Percentiles rank a stretch among this genome's conserved stretches.
These are phyloP conservation scores for Notothenia coriiceps DNA, from an alignment of 2,113 vertebrate genomes.

Conservation along the genomic window DNA sequence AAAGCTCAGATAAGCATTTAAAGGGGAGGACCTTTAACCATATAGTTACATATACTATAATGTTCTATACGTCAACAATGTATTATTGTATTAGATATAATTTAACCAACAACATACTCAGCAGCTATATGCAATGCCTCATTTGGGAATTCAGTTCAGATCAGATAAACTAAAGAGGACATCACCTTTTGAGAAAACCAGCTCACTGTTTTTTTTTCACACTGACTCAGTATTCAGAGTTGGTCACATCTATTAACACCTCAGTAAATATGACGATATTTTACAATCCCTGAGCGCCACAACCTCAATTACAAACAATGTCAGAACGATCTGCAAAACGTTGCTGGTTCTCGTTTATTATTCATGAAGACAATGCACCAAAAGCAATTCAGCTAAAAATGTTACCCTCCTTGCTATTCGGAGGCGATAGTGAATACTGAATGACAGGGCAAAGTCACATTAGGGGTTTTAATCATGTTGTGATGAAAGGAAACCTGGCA, in stretches of 20 bases:
- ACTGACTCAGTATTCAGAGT: conserved; percentile 5
- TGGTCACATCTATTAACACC: conserved; percentile 36
- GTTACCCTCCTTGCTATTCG: conserved; percentile 31
- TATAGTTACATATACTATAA: not conserved
- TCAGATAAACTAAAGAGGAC: not conserved
- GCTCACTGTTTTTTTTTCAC: not conserved
- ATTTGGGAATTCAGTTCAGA: conserved; percentile 1
- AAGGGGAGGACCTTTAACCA: conserved; percentile 3
- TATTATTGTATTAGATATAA: not conserved
- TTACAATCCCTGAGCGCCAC: conserved; percentile 25
- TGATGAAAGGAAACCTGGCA: conserved; percentile 51
- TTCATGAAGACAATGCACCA: conserved; percentile 42
- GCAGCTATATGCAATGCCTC: not conserved
- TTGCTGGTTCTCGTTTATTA: conserved; percentile 20
- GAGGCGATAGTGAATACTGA: conserved; percentile 36
- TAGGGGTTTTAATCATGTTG: conserved; percentile 52
- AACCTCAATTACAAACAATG: conserved; percentile 57
- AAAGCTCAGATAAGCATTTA: conserved; percentile 45
- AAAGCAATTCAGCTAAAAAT: conserved; percentile 28
- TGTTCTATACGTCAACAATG: not conserved
- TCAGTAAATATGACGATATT: conserved; percentile 41
- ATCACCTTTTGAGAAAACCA: not conserved
- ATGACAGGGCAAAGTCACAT: conserved; percentile 48
- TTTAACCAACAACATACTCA: not conserved
- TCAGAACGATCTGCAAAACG: conserved; percentile 36